Evolutionary conservation across 2,797 vertebrate genomes (phyloP), one percentile per base, ranked within the genome.

Genomic region (Scomberomorus guttatus): DNA sequence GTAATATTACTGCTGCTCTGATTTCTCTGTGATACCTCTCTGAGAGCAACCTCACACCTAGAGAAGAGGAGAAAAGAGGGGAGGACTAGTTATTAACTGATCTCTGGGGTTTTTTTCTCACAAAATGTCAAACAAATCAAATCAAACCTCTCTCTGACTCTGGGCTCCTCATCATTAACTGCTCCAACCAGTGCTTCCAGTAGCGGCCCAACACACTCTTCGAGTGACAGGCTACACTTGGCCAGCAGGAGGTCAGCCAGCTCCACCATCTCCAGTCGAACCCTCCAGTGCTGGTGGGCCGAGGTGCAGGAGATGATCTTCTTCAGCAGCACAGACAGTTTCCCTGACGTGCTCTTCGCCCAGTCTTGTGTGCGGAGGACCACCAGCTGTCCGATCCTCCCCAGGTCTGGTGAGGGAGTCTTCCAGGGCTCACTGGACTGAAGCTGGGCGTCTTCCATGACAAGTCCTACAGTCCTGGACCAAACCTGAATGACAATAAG

Each of bases 231-330:
- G 34, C 92, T 92, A 51, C 98, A 98, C 34, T 77, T 92, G 37
- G 85, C 80, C 83, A 98, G 88, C 54, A 99, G 93, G 80, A 94
- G 82, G 17, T 95, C 88, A 0, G 95, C 95, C 50, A 98, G 81
- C 37, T 95, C 95, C 48, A 97, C 92, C 82, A 98, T 84, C 80
- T 96, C 96, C 59, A 97, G 87, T 32, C 97, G 94, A 18, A 97
- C 97, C 77, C 92, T 97, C 98, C 98, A 99, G 89, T 99, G 98
- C 0, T 94, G 95, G 80, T 99, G 96, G n/a, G 93, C 90, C 0
- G 95, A 96, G 17, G 94, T 94, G 59, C 92, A 95, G 3, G 96
- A 97, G 37, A 95, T 94, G 5, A 98, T 94, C 87, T 95, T 98
- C 62, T 89, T 94, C 73, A 99, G 87, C 11, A 98, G 95, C 29